phyloP scores from a whole-genome alignment of 2,888 invertebrate genomes.

The Parasteatoda lunata region DNA sequence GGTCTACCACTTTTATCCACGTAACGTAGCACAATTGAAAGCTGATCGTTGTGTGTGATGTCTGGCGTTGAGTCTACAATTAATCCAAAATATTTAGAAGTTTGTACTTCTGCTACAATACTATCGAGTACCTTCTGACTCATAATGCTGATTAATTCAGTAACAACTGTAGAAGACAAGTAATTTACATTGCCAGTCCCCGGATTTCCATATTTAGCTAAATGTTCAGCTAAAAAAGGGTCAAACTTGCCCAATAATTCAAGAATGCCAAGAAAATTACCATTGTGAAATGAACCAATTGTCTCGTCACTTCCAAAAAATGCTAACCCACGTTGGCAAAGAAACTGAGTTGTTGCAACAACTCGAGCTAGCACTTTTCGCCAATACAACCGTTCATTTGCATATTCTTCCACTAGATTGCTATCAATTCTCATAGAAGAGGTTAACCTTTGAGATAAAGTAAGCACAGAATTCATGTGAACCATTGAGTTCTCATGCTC shows the following conservation, averaged over 20 bases:
- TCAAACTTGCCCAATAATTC: slow-evolving; percentile 72
- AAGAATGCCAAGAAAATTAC: slow-evolving; percentile 71
- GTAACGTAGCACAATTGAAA: not conserved
- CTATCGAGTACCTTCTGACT: slow-evolving; percentile 70
- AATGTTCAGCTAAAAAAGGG: slow-evolving; percentile 71
- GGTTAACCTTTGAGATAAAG: no score
- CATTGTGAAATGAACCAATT: slow-evolving; percentile 71
- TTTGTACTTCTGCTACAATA: slow-evolving; percentile 61
- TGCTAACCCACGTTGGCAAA: not conserved
- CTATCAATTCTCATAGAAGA: no score
- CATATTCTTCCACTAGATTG: no score
- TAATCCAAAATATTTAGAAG: slow-evolving; percentile 60
- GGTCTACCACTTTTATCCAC: no score
- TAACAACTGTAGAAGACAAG: slow-evolving; percentile 71
- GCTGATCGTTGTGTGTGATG: slow-evolving; percentile 62
- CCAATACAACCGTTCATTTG: not conserved
- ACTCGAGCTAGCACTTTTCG: not conserved
- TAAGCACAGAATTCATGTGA: no score
- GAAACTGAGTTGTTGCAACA: no score
- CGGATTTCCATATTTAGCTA: slow-evolving; percentile 71
- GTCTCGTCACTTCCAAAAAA: slow-evolving; percentile 67
- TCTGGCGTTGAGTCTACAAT: slow-evolving; percentile 59
- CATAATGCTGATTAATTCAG: slow-evolving; percentile 72
- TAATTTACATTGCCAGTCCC: slow-evolving; percentile 71
- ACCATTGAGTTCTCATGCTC: no score